Evolutionary conservation across 2,888 invertebrate species (phyloP), one percentile per base, ranked within the genome.

Genomic region (Lutraria lutraria): DNA sequence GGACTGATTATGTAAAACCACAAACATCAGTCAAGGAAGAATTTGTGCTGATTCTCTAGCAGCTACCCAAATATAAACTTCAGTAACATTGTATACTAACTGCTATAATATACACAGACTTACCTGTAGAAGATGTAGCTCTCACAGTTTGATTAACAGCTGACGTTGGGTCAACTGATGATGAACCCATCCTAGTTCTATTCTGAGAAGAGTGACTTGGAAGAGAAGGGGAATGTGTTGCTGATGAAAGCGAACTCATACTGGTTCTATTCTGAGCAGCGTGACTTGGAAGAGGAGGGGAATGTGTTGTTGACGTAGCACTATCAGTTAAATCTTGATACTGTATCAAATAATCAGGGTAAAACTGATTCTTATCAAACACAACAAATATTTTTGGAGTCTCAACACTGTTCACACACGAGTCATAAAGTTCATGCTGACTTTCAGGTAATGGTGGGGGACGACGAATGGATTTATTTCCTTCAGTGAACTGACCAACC

Each of bases 311-410:
- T 13, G 12, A 68, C 8, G 12, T 43, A 8, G 12, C n/a, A 25
- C 8, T 31, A 31, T 85, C 85, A 25, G n/a, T 16, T 29, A 54
- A 10, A 54, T 87, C 88, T 21, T 88, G 86, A 85, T 94, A 94
- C 16, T 89, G 87, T 72, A 95, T 93, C 10, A 95, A 86, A 83
- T 94, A 95, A 43, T 94, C 94, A 1, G 95, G 95, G 85, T 95
- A 95, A 53, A 92, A 91, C 88, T 95, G 95, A 13, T 92, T 92
- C 43, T 88, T 91, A n/a, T 94, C 92, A 90, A 94, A 95, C 16
- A 94, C 85, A 25, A 95, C 93, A 89, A 92, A 95, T 19, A 95
- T 94, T 4, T 81, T 86, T 0, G 95, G 95, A 31, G 91, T 85
- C 0, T 53, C 19, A 8, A 90, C 83, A 63, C 92, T 85, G 86